These are phyloP conservation scores for Scopus umbretta DNA, from an alignment of 2,113 vertebrate species.

Conservation along the genomic window DNA sequence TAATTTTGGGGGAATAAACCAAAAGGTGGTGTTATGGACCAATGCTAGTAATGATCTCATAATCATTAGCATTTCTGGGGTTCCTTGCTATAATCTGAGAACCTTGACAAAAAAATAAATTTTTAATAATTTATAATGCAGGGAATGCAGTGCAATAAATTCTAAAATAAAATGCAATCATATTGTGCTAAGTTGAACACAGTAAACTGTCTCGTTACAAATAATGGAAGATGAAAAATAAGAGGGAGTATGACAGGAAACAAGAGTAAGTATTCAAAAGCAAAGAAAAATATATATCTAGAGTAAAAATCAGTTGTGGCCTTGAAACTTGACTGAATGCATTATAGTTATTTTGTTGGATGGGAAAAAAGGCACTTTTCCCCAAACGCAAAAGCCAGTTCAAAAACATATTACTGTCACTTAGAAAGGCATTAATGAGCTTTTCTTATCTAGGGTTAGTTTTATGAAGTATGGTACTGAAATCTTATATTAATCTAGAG, in stretches of 20 bases:
- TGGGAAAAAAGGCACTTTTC: not conserved
- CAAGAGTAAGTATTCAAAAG: not conserved
- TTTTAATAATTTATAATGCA: not conserved
- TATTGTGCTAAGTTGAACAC: not conserved
- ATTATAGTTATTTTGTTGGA: not conserved
- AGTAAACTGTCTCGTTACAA: not conserved
- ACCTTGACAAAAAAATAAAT: not conserved
- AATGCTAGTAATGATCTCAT: not conserved
- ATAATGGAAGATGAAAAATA: not conserved
- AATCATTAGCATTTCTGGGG: not conserved
- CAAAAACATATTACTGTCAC: not conserved
- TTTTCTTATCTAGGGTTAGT: not conserved
- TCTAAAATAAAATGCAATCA: not conserved
- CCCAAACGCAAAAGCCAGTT: not conserved
- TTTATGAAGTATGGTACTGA: not conserved
- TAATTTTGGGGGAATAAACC: not conserved
- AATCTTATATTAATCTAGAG: not conserved
- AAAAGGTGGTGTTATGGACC: not conserved
- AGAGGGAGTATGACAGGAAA: not conserved
- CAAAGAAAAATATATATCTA: not conserved
- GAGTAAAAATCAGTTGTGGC: not conserved
- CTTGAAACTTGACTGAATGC: not conserved
- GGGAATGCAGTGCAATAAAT: not conserved
- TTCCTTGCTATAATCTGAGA: not conserved
- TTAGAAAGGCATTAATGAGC: not conserved